These are phyloP conservation scores for Erebia epiphron DNA, from an alignment of 2,888 invertebrate species.

Conservation along the genomic window DNA sequence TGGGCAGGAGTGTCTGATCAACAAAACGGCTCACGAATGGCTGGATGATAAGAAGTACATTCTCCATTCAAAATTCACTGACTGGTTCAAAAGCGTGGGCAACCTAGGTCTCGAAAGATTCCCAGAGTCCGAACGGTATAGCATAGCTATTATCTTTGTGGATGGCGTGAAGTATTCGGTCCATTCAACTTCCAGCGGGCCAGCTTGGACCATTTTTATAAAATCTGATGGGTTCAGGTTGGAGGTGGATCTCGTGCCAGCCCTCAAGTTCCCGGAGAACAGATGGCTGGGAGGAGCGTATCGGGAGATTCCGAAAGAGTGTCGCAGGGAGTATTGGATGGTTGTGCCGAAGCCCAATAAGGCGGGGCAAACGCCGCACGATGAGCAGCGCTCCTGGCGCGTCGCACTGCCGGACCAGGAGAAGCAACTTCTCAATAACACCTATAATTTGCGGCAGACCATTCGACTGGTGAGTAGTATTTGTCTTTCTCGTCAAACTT, in stretches of 20 bases:
- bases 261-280: constrained; percentile 67
- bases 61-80: constrained; percentile 68
- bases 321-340: constrained; percentile 65
- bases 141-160: no score
- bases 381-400: constrained; percentile 72
- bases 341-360: constrained; percentile 76
- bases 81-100: constrained; percentile 81
- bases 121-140: no score
- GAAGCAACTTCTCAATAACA: constrained; percentile 65
- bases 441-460: constrained; percentile 62
- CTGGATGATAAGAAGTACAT: constrained; percentile 67
- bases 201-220: constrained; percentile 81
- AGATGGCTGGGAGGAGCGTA: constrained; percentile 64
- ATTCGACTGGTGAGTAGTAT: constrained; percentile 63
- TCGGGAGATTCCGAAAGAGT: constrained; percentile 50
- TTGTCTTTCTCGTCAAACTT: no score
- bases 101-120: constrained; percentile 68
- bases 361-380: constrained; percentile 39
- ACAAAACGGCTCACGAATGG: constrained; percentile 66
- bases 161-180: constrained; percentile 66
- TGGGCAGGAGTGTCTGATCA: constrained; percentile 54
- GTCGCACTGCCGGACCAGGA: constrained; percentile 81
- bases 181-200: constrained; percentile 64
- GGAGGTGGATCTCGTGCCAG: constrained; percentile 81
- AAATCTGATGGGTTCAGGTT: constrained; percentile 57